Evolutionary conservation across 2,113 vertebrate species (phyloP).

Genomic region (Gasterosteus aculeatus): DNA sequence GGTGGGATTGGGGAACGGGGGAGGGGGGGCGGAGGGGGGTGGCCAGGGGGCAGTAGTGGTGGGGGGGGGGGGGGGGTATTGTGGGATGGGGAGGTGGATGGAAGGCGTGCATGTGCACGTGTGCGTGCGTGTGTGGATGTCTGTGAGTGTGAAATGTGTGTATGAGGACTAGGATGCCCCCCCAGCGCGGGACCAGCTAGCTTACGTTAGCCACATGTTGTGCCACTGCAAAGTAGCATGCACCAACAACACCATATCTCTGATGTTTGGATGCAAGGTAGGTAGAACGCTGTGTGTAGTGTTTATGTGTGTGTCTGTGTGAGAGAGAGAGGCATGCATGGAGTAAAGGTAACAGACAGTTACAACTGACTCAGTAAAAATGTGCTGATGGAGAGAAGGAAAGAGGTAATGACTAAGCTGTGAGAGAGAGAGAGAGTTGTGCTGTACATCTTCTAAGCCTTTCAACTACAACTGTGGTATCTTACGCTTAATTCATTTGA

Average conservation of each 20-base stretch:
- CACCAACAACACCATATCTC: slow-evolving; percentile 89
- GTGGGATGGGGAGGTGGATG: slow-evolving; percentile 57
- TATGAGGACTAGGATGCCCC: slow-evolving; percentile 75
- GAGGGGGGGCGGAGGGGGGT: not conserved
- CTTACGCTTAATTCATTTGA: not conserved
- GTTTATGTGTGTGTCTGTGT: slow-evolving; percentile 11
- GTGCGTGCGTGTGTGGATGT: slow-evolving; percentile 4
- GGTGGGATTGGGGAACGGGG: not conserved
- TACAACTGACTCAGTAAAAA: slow-evolving; percentile 34
- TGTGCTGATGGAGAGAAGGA: slow-evolving; percentile 39
- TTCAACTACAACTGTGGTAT: not conserved
- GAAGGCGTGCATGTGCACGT: slow-evolving; percentile 59
- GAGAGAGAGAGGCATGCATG: not conserved
- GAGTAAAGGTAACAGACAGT: slow-evolving; percentile 13
- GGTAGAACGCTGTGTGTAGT: slow-evolving; percentile 58
- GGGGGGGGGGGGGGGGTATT: slow-evolving; percentile 25
- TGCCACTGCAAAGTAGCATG: slow-evolving; percentile 94
- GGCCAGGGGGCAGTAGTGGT: slow-evolving; percentile 1
- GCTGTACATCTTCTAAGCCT: not conserved
- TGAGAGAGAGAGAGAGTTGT: not conserved
- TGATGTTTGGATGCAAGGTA: slow-evolving; percentile 95
- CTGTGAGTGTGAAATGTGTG: slow-evolving; percentile 57
- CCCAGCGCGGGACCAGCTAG: slow-evolving; percentile 75
- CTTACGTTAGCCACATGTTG: slow-evolving; percentile 83
- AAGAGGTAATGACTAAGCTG: slow-evolving; percentile 47